Evolutionary conservation across 2,888 invertebrate genomes (phyloP).

Genomic region (Dynastes maya): DNA sequence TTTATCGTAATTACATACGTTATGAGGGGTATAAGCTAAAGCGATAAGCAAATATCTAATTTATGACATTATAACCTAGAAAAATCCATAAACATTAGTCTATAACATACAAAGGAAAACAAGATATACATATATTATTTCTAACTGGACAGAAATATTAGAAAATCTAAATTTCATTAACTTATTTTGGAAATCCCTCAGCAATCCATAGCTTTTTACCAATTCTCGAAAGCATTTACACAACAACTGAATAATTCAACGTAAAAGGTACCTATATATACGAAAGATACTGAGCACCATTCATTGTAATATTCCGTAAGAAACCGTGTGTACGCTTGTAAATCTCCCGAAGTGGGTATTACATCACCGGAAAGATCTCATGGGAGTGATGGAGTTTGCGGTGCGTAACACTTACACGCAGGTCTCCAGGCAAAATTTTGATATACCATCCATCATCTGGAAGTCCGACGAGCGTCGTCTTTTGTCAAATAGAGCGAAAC

Average conservation of each 20-base stretch:
- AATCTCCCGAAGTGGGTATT: conserved; percentile 32
- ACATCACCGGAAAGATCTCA: conserved; percentile 32
- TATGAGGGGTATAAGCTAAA: too few species aligned
- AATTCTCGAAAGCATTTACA: background rate
- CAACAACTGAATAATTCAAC: background rate
- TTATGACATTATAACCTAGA: too few species aligned
- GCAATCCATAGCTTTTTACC: background rate
- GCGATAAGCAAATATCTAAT: too few species aligned
- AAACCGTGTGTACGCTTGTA: conserved; percentile 8
- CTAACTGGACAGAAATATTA: too few species aligned
- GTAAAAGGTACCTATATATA: background rate
- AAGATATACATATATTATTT: too few species aligned
- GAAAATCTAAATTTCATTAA: too few species aligned
- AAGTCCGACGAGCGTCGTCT: background rate
- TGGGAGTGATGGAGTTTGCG: conserved; percentile 4
- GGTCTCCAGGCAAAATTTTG: background rate
- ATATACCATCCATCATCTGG: background rate
- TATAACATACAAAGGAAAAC: too few species aligned
- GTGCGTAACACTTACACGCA: conserved; percentile 11
- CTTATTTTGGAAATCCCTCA: too few species aligned
- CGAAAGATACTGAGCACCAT: background rate
- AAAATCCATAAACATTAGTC: too few species aligned
- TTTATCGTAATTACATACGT: too few species aligned
- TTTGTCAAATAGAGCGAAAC: conserved; percentile 27
- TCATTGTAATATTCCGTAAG: background rate